Conservation (phyloP, 2,113 vertebrate species). For the Haliaeetus leucogaster region DNA sequence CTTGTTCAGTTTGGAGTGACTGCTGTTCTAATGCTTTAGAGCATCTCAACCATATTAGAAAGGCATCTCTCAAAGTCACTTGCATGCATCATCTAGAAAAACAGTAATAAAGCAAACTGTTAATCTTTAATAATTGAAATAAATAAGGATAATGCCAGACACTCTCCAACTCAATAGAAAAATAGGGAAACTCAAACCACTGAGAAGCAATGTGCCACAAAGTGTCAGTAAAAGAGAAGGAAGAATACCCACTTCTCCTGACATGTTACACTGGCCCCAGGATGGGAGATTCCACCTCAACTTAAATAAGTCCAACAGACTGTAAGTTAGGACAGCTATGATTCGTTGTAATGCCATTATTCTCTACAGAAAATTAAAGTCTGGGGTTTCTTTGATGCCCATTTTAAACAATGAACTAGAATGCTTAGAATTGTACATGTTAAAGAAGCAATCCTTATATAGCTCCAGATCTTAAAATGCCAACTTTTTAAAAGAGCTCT, state of each 20-base stretch:
- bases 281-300: neutral
- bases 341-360: neutral
- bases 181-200: neutral
- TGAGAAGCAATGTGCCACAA: neutral
- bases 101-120: neutral
- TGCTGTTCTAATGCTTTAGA: neutral
- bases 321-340: neutral
- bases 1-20: neutral
- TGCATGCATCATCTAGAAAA: neutral
- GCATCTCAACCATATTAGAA: neutral
- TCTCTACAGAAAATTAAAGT: neutral
- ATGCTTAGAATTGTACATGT: neutral
- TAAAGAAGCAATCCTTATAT: neutral
- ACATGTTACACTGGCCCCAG: accelerated
- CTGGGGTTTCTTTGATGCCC: neutral
- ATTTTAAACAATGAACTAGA: neutral
- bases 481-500: neutral
- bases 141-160: neutral
- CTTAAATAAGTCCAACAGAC: neutral
- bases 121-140: neutral
- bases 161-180: neutral
- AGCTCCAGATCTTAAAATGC: neutral
- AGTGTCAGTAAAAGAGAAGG: neutral
- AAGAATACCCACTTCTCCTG: neutral
- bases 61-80: neutral